phyloP scores from a whole-genome alignment of 1,140 invertebrate species.

The Calliphora vicina region DNA sequence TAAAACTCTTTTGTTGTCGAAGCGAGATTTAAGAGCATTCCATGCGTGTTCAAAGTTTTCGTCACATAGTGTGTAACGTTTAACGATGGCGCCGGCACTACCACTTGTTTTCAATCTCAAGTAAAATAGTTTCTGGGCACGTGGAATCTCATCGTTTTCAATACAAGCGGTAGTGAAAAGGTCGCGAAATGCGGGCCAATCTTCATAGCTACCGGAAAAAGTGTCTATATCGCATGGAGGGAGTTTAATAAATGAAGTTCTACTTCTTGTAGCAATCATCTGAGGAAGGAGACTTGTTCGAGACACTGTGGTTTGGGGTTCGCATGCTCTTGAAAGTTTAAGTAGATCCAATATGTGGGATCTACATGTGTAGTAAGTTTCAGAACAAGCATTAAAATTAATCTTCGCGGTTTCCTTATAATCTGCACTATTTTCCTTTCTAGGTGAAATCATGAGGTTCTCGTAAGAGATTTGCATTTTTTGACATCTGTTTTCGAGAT shows the following conservation, averaged over 20 bases:
- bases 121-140: neutral
- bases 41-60: neutral
- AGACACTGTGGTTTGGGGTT: neutral
- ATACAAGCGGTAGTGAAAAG: neutral
- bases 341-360: neutral
- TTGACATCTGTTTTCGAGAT: neutral
- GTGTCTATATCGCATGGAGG: constrained; percentile 26
- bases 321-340: neutral
- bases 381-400: neutral
- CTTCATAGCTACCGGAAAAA: constrained; percentile 12
- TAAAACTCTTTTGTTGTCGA: neutral
- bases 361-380: no score
- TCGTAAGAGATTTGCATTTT: constrained; percentile 6
- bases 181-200: constrained; percentile 1
- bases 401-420: neutral
- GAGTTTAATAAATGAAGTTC: neutral
- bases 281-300: neutral
- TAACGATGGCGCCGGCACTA: neutral
- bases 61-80: neutral
- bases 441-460: neutral
- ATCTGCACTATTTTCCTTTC: neutral
- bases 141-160: neutral
- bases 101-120: neutral
- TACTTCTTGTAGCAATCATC: neutral
- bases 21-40: neutral